Evolutionary conservation across 2,113 vertebrate species (phyloP), one percentile per base, ranked within the genome.

Genomic region (Percina caprodes): DNA sequence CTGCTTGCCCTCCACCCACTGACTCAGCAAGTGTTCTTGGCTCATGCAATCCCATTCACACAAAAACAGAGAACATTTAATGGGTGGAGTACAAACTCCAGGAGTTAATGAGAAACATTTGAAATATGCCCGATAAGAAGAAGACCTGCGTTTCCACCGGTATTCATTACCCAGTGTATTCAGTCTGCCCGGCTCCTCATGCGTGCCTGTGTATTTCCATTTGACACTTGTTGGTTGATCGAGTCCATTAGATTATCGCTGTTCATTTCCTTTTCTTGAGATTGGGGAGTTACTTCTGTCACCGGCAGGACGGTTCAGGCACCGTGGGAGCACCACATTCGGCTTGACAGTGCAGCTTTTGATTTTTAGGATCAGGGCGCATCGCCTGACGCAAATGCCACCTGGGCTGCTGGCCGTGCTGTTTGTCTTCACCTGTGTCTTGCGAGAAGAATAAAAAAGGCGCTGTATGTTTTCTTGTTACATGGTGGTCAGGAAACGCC

Each of bases 391-490:
- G 69, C 55, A 76, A 73, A 61, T 88, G 72, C 87, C 84, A 84
- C 83, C 88, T 74, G 86, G 48, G 69, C 68, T 76, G 48, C 23
- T 82, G 61, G 75, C 45, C 26, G 55, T 61, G 77, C 69, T 75
- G 72, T 76, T 83, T 77, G 82, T 81, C 62, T 74, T 82, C 87
- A 89, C 85, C 84, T 89, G 76, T 77, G 86, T 84, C 84, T 85
- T 21, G 62, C 72, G 63, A 69, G 55, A 30, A 46, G 75, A 83
- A 77, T n/a, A 59, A 83, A 79, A 46, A 82, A 81, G 69, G 56
- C 19, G n/a, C 83, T 26, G 84, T 81, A 88, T 87, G 87, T 90
- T 88, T 80, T 79, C 85, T 83, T 68, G 81, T 90, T 84, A 84
- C 80, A 71, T 0, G 72, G 83, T 79, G 84, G 88, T 79, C 82